phyloP scores from a whole-genome alignment of 2,113 vertebrate species.

The Ahaetulla prasina region DNA sequence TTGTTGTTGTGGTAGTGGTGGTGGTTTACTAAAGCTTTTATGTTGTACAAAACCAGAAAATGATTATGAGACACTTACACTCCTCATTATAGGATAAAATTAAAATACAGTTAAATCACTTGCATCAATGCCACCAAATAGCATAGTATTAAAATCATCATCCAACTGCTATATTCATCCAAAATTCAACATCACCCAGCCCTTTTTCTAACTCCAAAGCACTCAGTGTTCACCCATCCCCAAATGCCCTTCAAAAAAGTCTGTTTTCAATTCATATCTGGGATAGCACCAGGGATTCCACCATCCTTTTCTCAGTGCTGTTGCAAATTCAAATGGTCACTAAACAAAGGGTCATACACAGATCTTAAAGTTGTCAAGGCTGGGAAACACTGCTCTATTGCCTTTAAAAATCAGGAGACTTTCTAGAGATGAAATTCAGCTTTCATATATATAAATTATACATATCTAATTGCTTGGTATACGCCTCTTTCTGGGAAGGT shows the following conservation, averaged over 20 bases:
- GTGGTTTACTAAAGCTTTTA: background rate
- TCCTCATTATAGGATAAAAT: background rate
- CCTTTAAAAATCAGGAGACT: no score
- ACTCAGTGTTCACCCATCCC: background rate
- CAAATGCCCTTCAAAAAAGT: background rate
- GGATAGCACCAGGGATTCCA: background rate
- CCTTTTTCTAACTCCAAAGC: background rate
- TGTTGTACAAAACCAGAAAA: background rate
- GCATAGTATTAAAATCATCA: background rate
- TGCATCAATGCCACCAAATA: background rate
- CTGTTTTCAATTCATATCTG: background rate
- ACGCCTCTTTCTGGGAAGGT: no score
- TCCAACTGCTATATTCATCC: background rate
- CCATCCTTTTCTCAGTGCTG: background rate
- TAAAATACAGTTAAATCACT: background rate
- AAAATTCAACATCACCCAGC: background rate
- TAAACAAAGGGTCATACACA: background rate
- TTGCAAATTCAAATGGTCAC: background rate
- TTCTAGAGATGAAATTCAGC: no score
- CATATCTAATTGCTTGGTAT: no score
- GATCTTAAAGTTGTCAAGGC: no score
- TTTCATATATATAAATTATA: no score
- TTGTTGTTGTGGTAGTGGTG: background rate
- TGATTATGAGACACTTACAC: background rate
- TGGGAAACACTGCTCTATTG: no score